A percentile compares a stretch with the other conserved stretches of the same genome.
These are phyloP conservation scores for Amorpha juglandis DNA, from an alignment of 2,888 invertebrate species.

Conservation along the genomic window DNA sequence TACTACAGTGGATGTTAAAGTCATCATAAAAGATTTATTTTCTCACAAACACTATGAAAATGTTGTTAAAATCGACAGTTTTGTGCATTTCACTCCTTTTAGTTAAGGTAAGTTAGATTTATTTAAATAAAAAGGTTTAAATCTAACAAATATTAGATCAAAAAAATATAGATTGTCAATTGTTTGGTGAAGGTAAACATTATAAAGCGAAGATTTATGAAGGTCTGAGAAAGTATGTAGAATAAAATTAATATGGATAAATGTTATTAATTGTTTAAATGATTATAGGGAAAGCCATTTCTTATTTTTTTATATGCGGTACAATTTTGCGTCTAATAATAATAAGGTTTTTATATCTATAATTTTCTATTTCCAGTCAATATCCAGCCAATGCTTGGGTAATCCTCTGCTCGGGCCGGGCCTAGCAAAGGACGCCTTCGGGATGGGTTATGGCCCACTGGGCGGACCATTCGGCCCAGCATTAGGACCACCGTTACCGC, in stretches of 20 bases:
- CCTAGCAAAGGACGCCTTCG: background rate
- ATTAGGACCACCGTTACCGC: conserved; percentile 4
- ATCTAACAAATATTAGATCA: background rate
- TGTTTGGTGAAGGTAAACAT: background rate
- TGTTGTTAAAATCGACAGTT: conserved; percentile 21
- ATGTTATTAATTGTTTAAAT: background rate
- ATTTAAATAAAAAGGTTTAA: background rate
- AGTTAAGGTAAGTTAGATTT: conserved; percentile 16
- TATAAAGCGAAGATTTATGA: background rate
- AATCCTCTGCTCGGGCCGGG: background rate
- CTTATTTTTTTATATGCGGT: background rate
- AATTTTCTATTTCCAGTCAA: conserved; percentile 18
- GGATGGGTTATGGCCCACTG: conserved; percentile 6
- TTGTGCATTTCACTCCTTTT: conserved; percentile 9
- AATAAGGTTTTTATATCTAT: background rate
- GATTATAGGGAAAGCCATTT: background rate
- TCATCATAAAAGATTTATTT: conserved; percentile 18
- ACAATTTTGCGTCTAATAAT: background rate
- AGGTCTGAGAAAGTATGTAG: background rate
- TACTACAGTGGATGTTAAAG: conserved; percentile 6
- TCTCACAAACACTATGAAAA: conserved; percentile 10
- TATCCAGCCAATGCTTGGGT: conserved; percentile 17
- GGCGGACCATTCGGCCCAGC: conserved; percentile 17
- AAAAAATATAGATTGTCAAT: background rate
- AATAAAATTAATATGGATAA: background rate